phyloP scores from a whole-genome alignment of 2,113 vertebrate genomes.

The Pterophyllum scalare region DNA sequence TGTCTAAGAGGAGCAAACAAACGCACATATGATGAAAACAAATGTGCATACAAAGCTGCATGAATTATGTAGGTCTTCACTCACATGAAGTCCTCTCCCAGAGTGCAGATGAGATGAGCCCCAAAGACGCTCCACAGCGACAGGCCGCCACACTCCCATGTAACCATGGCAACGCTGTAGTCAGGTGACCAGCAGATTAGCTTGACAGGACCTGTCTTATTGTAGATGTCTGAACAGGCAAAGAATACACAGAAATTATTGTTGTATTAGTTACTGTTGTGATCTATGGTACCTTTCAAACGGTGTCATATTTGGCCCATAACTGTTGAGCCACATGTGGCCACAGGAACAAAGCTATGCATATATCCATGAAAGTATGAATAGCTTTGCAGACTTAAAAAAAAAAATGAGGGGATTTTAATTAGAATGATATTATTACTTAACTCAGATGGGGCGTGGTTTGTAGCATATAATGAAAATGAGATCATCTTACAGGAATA shows the following conservation, averaged over 20 bases:
- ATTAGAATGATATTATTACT: background rate
- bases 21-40: background rate
- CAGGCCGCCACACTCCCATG: conserved; percentile 94
- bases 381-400: background rate
- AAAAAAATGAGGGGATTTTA: background rate
- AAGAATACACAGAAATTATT: background rate
- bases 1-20: conserved; percentile 80
- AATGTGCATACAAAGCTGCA: background rate
- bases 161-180: conserved; percentile 94
- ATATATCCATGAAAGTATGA: too few species aligned
- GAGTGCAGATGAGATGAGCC: conserved; percentile 97
- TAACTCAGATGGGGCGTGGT: background rate
- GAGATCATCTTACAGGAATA: background rate
- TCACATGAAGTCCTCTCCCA: conserved; percentile 97
- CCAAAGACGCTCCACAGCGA: conserved; percentile 99
- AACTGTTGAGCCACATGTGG: too few species aligned
- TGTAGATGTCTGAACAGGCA: conserved; percentile 89
- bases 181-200: conserved; percentile 96
- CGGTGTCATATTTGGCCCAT: background rate
- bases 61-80: conserved; percentile 58
- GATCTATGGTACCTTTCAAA: background rate
- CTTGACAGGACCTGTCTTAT: conserved; percentile 96
- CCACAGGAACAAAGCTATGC: too few species aligned
- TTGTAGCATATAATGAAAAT: background rate
- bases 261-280: background rate